A percentile compares a stretch with the other conserved stretches of the same genome.
Evolutionary conservation across 1,140 invertebrate species (phyloP).

Genomic region (Papilio xuthus): DNA sequence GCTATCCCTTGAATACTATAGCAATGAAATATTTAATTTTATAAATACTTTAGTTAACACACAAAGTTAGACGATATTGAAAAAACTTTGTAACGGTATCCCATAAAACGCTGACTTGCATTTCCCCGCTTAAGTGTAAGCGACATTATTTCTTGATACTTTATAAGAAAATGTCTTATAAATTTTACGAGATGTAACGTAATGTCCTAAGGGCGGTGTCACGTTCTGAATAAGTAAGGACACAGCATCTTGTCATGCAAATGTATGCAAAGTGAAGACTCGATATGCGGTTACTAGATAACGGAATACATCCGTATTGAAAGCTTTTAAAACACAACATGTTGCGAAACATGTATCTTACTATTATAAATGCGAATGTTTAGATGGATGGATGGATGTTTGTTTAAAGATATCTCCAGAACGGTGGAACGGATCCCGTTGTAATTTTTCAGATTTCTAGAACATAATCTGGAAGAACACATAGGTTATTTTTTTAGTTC

Average conservation of each 20-base stretch:
- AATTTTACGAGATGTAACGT: slow-evolving; percentile 34
- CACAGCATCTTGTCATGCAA: slow-evolving; percentile 58
- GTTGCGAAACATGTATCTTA: background rate
- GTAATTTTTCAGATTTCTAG: too few relatives aligned
- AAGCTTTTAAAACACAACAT: background rate
- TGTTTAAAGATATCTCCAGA: too few relatives aligned
- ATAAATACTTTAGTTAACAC: background rate
- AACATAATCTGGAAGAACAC: too few relatives aligned
- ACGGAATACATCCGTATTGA: slow-evolving; percentile 43
- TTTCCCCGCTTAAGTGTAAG: background rate
- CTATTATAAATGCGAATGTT: background rate
- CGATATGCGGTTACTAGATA: slow-evolving; percentile 55
- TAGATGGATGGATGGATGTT: too few relatives aligned
- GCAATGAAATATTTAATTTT: too few relatives aligned
- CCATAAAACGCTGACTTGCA: background rate
- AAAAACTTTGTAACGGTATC: background rate
- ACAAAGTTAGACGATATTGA: background rate
- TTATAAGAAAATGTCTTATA: slow-evolving; percentile 28
- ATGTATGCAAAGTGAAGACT: slow-evolving; percentile 62
- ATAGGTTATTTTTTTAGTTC: too few relatives aligned
- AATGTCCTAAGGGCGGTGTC: slow-evolving; percentile 49
- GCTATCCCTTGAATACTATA: too few relatives aligned
- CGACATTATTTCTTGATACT: slow-evolving; percentile 6
- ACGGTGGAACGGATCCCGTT: too few relatives aligned
- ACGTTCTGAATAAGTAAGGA: slow-evolving; percentile 49